Evolutionary conservation across 2,888 invertebrate species (phyloP).

Genomic region (Linhomoeus sp.): DNA sequence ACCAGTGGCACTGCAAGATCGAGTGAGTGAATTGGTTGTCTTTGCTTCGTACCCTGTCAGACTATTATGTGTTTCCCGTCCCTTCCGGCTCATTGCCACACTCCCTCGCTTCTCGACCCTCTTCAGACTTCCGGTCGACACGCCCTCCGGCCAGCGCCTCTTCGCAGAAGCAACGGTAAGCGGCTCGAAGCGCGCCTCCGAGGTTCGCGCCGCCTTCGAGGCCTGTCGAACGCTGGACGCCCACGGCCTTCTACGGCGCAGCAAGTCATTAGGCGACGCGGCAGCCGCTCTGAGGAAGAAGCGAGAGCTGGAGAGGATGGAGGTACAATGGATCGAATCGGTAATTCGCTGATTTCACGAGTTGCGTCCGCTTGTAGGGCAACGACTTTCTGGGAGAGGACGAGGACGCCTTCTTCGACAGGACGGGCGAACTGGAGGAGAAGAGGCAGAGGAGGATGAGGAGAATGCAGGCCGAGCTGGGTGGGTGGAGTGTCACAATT

Average conservation of each 20-base stretch:
- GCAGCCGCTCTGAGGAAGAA: background rate
- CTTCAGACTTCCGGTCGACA: conserved; percentile 58
- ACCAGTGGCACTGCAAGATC: conserved; percentile 51
- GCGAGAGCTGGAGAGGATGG: no score
- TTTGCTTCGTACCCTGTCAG: no score
- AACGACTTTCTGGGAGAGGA: conserved; percentile 84
- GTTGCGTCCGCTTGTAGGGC: background rate
- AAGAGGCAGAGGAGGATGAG: conserved; percentile 39
- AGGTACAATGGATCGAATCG: no score
- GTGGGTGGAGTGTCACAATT: no score
- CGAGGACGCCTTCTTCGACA: conserved; percentile 80
- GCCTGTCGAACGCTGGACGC: conserved; percentile 76
- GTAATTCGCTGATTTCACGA: no score
- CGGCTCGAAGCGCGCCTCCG: conserved; percentile 83
- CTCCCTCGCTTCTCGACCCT: no score
- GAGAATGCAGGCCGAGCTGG: no score
- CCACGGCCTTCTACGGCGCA: conserved; percentile 55
- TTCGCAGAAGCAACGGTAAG: conserved; percentile 64
- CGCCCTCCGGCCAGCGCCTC: conserved; percentile 50
- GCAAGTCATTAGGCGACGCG: conserved; percentile 44
- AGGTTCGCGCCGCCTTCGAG: conserved; percentile 74
- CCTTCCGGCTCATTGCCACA: no score
- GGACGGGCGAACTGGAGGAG: conserved; percentile 74
- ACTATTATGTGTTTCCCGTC: no score
- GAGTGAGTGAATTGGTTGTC: conserved; percentile 23